Percentiles rank a stretch among this genome's conserved stretches.
These are phyloP conservation scores for Acanthosepion lycidas DNA, from an alignment of 2,888 invertebrate genomes.

Conservation along the genomic window DNA sequence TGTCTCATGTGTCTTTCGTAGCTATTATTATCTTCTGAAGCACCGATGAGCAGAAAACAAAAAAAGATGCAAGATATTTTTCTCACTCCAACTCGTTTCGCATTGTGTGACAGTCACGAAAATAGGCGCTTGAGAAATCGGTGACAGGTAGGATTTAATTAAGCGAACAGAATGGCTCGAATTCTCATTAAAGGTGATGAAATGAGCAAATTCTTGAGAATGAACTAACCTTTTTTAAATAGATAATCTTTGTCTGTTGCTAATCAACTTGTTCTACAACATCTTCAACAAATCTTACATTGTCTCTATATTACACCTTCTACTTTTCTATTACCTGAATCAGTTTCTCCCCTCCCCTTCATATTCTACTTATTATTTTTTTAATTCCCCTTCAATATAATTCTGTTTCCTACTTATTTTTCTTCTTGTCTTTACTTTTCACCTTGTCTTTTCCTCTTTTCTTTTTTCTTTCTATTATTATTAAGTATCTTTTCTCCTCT, in stretches of 20 bases:
- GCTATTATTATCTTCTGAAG: neutral
- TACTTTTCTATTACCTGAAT: neutral
- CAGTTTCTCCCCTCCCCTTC: no score
- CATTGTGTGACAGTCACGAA: neutral
- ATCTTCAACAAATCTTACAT: neutral
- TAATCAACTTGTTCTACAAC: neutral
- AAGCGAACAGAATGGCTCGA: neutral
- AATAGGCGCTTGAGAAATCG: conserved; percentile 33
- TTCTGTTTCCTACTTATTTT: no score
- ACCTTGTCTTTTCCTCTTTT: no score
- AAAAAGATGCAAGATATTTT: neutral
- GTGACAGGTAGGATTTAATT: neutral
- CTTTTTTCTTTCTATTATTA: no score
- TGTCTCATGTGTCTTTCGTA: neutral
- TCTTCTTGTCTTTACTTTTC: no score
- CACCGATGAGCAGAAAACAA: neutral
- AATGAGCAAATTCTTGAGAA: neutral
- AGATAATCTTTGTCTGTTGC: neutral
- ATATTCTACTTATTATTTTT: no score
- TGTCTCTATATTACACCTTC: neutral
- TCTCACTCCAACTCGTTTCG: neutral
- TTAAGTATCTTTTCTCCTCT: no score
- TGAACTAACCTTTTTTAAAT: neutral
- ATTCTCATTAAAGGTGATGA: neutral
- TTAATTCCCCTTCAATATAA: no score